Conservation (phyloP, 2,888 invertebrate species). For the Macroteleia sp. region DNA sequence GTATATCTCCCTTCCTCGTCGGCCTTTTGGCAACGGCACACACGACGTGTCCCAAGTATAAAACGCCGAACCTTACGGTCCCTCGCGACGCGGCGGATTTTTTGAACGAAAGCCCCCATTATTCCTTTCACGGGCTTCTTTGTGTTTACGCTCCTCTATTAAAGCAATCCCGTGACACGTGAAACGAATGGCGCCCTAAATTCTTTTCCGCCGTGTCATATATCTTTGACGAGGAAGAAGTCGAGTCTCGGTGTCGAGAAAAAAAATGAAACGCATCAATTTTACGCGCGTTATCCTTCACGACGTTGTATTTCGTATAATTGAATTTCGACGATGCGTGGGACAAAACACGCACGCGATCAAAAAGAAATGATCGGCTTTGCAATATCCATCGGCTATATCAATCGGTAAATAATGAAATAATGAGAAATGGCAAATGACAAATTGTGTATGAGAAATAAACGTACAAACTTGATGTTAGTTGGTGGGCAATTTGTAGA, state of each 20-base stretch:
- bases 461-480: too few species aligned
- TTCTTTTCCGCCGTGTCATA: conserved; percentile 50
- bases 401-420: too few species aligned
- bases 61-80: conserved; percentile 31
- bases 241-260: conserved; percentile 11
- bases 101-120: conserved; percentile 47
- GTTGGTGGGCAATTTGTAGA: too few species aligned
- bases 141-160: conserved; percentile 54
- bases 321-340: conserved; percentile 29
- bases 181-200: conserved; percentile 56
- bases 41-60: conserved; percentile 15
- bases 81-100: conserved; percentile 38
- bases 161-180: conserved; percentile 50
- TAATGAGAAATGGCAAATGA: too few species aligned
- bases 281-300: conserved; percentile 36
- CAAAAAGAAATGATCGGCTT: too few species aligned
- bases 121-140: conserved; percentile 47
- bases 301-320: conserved; percentile 20
- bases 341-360: too few species aligned
- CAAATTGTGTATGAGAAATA: too few species aligned
- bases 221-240: conserved; percentile 51
- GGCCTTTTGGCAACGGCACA: conserved; percentile 46
- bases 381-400: too few species aligned
- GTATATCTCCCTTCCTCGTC: conserved; percentile 8
- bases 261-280: conserved; percentile 52